A percentile compares a stretch with the other conserved stretches of the same genome.
Conservation (phyloP, 1,140 invertebrate species). For the Littorina saxatilis region DNA sequence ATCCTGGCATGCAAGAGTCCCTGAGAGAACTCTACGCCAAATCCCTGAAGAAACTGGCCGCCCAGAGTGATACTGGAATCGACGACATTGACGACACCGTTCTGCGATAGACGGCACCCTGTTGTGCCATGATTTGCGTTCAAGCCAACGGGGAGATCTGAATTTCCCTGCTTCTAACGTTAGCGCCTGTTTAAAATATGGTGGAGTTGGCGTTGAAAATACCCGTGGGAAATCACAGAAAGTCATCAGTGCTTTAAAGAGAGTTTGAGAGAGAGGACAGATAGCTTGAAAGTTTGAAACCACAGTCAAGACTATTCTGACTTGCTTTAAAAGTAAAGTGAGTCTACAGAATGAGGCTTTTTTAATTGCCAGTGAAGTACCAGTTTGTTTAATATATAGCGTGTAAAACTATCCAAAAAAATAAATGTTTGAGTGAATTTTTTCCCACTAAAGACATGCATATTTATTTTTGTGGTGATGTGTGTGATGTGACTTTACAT, state of each 20-base stretch:
- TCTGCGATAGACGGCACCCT: constrained; percentile 72
- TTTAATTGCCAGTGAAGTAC: too few species aligned
- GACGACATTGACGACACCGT: constrained; percentile 95
- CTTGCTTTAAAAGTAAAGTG: too few species aligned
- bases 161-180: neutral
- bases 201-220: neutral
- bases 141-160: too few species aligned
- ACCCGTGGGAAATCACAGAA: neutral
- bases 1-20: constrained; percentile 91
- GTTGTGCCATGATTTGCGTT: neutral
- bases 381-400: too few species aligned
- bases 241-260: neutral
- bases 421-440: too few species aligned
- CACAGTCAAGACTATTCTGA: too few species aligned
- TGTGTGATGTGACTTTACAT: too few species aligned
- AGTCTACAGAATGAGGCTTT: too few species aligned
- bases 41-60: constrained; percentile 80
- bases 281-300: too few species aligned
- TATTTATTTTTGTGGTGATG: too few species aligned
- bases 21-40: constrained; percentile 89
- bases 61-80: constrained; percentile 87
- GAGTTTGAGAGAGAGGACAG: neutral
- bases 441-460: too few species aligned
- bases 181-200: neutral
- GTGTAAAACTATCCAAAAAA: too few species aligned